Evolutionary conservation across 2,113 vertebrate genomes (phyloP).

Genomic region (Grantiella picta): DNA sequence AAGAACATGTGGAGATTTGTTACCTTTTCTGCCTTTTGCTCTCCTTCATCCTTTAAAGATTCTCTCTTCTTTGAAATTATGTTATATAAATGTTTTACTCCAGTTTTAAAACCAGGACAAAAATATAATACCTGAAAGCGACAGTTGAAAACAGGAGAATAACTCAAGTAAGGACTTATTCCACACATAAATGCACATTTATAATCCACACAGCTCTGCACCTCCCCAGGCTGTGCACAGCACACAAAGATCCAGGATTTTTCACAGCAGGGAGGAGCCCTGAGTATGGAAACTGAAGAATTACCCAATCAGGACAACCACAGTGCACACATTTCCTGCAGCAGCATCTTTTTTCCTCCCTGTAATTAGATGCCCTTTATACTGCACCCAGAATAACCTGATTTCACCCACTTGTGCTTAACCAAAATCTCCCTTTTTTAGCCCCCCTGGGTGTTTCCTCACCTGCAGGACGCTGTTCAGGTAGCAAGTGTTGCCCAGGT

Average conservation of each 20-base stretch:
- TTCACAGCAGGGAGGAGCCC: not conserved
- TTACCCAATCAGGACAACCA: not conserved
- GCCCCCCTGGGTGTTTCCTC: not conserved
- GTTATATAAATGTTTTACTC: constrained; percentile 85
- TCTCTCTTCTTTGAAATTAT: constrained; percentile 83
- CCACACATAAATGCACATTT: not conserved
- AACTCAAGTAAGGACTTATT: not conserved
- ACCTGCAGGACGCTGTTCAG: constrained; percentile 98
- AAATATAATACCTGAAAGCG: constrained; percentile 88
- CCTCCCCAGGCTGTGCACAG: not conserved
- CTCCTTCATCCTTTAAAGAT: constrained; percentile 76
- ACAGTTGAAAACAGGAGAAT: not conserved
- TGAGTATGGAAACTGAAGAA: not conserved
- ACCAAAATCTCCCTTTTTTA: not conserved
- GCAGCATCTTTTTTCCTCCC: not conserved
- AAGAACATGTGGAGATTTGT: not conserved
- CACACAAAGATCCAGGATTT: not conserved
- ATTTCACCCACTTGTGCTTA: not conserved
- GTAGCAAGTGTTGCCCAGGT: constrained; percentile 97
- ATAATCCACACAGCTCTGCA: not conserved
- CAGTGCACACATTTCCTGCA: not conserved
- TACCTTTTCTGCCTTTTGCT: constrained; percentile 82
- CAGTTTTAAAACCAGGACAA: constrained; percentile 93
- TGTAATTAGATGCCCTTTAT: not conserved
- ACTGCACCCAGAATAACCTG: not conserved